A percentile compares a stretch with the other conserved stretches of the same genome.
Evolutionary conservation across 1,140 invertebrate species (phyloP).

Genomic region (Halictus rubicundus): DNA sequence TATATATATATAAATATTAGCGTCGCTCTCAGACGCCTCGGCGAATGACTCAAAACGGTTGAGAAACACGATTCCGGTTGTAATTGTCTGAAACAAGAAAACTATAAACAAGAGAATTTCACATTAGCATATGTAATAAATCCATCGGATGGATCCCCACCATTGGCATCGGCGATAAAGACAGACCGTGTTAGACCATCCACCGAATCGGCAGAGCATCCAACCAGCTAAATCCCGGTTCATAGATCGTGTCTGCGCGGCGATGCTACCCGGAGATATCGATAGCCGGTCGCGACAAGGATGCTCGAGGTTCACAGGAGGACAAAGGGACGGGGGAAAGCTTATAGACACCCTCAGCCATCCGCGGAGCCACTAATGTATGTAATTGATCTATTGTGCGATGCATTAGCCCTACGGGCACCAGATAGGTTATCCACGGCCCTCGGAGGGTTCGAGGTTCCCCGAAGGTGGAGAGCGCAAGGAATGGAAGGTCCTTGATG

Average conservation of each 20-base stretch:
- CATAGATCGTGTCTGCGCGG: slow-evolving; percentile 24
- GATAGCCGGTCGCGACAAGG: slow-evolving; percentile 57
- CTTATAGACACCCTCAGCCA: slow-evolving; percentile 62
- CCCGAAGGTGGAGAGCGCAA: slow-evolving; percentile 29
- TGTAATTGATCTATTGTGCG: slow-evolving; percentile 79
- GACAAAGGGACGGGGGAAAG: slow-evolving; percentile 31
- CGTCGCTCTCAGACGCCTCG: too few relatives aligned
- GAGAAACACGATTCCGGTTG: too few relatives aligned
- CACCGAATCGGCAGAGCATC: too few relatives aligned
- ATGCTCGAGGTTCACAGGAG: background rate
- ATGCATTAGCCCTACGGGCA: slow-evolving; percentile 74
- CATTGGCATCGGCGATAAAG: slow-evolving; percentile 21
- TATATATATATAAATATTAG: too few relatives aligned
- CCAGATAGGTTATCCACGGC: slow-evolving; percentile 62
- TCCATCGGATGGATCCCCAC: too few relatives aligned
- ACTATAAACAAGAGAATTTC: too few relatives aligned
- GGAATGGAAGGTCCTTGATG: slow-evolving; percentile 56
- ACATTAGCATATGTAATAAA: too few relatives aligned
- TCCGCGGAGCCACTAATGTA: slow-evolving; percentile 71
- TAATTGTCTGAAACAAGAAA: too few relatives aligned
- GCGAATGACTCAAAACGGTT: too few relatives aligned
- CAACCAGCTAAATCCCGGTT: background rate
- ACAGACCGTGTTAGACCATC: background rate
- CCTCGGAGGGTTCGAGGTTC: slow-evolving; percentile 26
- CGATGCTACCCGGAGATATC: slow-evolving; percentile 56